Base-by-base conservation (phyloP, 2,888 invertebrate species). In the Opisthograptis luteolata region DNA sequence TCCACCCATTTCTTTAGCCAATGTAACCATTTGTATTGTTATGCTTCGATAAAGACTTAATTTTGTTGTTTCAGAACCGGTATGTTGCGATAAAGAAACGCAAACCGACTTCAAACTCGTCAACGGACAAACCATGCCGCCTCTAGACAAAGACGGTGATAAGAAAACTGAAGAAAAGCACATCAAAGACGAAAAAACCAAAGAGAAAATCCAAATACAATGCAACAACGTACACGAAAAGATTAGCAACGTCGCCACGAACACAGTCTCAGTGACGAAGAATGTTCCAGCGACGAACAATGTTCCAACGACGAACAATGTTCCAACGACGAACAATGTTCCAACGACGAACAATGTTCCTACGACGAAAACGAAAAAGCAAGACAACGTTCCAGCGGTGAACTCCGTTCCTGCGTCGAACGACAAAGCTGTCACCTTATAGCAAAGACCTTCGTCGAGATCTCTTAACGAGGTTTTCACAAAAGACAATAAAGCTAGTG, bases 381-480 rank as follows among this genome's bases (percentile, higher is more conserved):
- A n/a, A n/a, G n/a, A 44, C 19, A 25, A 15, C 8, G 37, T 31
- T 19, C 0, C 28, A 6, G 22, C 10, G 9, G 6, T 22, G 2
- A 34, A 28, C n/a, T 19, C 35, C 44, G 61, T 62, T 10, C 44
- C 60, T 30, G 52, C 60, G 13, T 79, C 61, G 14, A 79, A 74
- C 61, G 82, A 81, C 3, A 81, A 73, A 60, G 68, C 78, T 0
- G 82, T 76, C 1, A 76, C 75, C 3, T 88, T 87, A 88, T 87
- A 88, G 88, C 88, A 85, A 66, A 80, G 81, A 72, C 75, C 79
- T 50, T 84, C 87, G 0, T 78, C 87, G 1, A 78, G 72, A 56
- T 89, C 89, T 13, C 71, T 87, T 1, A 78, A 73, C 39, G 84
- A 87, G 54, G 79, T 79, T 40, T 72, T 68, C 55, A 66, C 59